Evolutionary conservation across 2,797 vertebrate genomes (phyloP).

Genomic region (Hemibagrus guttatus): DNA sequence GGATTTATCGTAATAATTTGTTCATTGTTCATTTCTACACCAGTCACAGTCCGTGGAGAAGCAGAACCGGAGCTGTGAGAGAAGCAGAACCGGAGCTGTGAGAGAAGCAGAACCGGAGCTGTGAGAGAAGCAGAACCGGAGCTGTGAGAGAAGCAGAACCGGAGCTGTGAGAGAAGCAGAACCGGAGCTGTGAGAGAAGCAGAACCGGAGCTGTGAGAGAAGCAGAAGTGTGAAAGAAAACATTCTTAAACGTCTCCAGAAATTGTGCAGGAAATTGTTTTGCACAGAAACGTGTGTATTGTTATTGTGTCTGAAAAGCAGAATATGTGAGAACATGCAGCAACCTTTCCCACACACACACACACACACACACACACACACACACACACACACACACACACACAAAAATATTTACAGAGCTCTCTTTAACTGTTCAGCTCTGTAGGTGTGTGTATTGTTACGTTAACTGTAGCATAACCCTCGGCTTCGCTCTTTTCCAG

Average conservation of each 20-base stretch:
- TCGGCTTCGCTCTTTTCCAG: slow-evolving; percentile 55
- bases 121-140: too few species aligned
- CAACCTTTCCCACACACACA: background rate
- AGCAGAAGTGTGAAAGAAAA: background rate
- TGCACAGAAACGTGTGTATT: background rate
- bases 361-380: slow-evolving; percentile 48
- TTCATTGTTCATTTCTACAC: background rate
- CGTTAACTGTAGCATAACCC: slow-evolving; percentile 23
- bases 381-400: slow-evolving; percentile 20
- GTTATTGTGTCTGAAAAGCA: background rate
- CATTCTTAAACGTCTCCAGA: background rate
- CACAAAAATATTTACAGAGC: background rate
- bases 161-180: too few species aligned
- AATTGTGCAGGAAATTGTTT: background rate
- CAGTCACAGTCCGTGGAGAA: background rate
- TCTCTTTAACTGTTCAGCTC: slow-evolving; percentile 23
- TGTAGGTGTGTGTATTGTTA: slow-evolving; percentile 40
- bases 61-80: too few species aligned
- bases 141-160: too few species aligned
- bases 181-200: too few species aligned
- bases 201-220: too few species aligned
- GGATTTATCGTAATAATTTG: background rate
- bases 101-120: too few species aligned
- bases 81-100: too few species aligned
- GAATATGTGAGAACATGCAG: slow-evolving; percentile 55